Base-by-base conservation (phyloP, 2,888 invertebrate species). In the Scelioninae gen. 1 region DNA sequence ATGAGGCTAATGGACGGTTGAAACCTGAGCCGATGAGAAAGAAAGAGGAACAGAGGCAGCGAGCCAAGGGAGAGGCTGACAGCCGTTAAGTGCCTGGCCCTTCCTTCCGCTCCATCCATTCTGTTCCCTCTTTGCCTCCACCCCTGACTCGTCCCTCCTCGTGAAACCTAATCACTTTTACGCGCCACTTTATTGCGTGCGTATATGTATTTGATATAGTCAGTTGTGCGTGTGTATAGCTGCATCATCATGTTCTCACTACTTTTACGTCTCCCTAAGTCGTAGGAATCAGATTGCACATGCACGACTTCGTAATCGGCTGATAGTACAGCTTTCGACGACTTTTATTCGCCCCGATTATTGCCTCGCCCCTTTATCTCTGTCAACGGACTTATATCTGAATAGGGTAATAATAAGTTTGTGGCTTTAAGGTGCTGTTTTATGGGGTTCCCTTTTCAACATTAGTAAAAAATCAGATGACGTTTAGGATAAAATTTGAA, bases 1-100 rank as follows among this genome's bases (percentile, higher is more conserved):
- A 92, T 91, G 92, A 91, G 88, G 90, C 92, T 92, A 92, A 92
- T 92, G 92, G 92, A 91, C 87, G 91, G 87, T 87, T 89, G 92
- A 89, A 92, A 92, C 88, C 87, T 83, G 91, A 92, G 47, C 55
- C 56, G 91, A 90, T 84, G 80, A 23, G 63, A 62, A 11, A 85
- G 84, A 86, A 86, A 87, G 87, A 85, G 87, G n/a, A n/a, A n/a
- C n/a, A n/a, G n/a, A n/a, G n/a, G n/a, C n/a, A n/a, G n/a, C n/a
- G n/a, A n/a, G n/a, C 85, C 86, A 87, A 89, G 89, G 89, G 91
- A 90, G 88, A 90, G 90, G 88, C 89, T 89, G 90, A 90, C 91
- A 89, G 90, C 88, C 89, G 88, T 88, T 91, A 91, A 91, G 91
- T 91, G 91, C 89, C 90, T 84, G 86, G 86, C 87, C 88, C 88